Evolutionary conservation across 2,113 vertebrate genomes (phyloP).

Genomic region (Solea senegalensis): DNA sequence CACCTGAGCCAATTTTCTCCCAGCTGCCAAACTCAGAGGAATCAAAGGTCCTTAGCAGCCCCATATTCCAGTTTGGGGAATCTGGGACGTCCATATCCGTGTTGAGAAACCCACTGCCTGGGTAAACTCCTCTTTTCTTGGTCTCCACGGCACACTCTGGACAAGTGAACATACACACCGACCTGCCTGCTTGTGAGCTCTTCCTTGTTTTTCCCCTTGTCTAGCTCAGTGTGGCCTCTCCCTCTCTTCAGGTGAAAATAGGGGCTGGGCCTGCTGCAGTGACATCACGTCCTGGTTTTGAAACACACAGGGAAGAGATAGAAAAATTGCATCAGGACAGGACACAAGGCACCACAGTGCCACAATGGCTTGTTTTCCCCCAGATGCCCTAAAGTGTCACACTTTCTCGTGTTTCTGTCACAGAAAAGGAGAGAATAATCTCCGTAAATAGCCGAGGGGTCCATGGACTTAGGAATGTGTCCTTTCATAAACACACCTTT

Average conservation of each 20-base stretch:
- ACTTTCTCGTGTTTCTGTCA: slow-evolving; percentile 33
- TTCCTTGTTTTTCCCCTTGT: slow-evolving; percentile 77
- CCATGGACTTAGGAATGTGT: slow-evolving; percentile 45
- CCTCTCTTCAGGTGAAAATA: slow-evolving; percentile 83
- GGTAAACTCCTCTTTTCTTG: slow-evolving; percentile 41
- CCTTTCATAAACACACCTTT: slow-evolving; percentile 49
- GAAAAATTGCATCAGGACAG: slow-evolving; percentile 19
- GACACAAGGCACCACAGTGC: slow-evolving; percentile 5
- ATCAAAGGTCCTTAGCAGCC: slow-evolving; percentile 91
- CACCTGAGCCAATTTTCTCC: slow-evolving; percentile 97
- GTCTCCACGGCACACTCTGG: slow-evolving; percentile 48
- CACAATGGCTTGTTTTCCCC: background rate
- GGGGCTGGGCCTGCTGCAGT: slow-evolving; percentile 61
- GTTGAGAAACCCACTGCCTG: slow-evolving; percentile 49
- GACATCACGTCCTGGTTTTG: slow-evolving; percentile 82
- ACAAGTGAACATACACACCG: slow-evolving; percentile 46
- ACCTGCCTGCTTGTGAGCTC: slow-evolving; percentile 62
- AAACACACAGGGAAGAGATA: slow-evolving; percentile 34
- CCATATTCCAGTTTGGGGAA: slow-evolving; percentile 87
- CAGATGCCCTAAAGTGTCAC: slow-evolving; percentile 8
- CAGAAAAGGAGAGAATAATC: slow-evolving; percentile 8
- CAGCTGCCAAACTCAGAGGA: slow-evolving; percentile 89
- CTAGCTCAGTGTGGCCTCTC: slow-evolving; percentile 62
- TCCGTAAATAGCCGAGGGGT: slow-evolving; percentile 11
- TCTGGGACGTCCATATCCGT: slow-evolving; percentile 85